Evolutionary conservation across 2,113 vertebrate species (phyloP), one percentile per base, ranked within the genome.

Genomic region (Delphinapterus leucas): DNA sequence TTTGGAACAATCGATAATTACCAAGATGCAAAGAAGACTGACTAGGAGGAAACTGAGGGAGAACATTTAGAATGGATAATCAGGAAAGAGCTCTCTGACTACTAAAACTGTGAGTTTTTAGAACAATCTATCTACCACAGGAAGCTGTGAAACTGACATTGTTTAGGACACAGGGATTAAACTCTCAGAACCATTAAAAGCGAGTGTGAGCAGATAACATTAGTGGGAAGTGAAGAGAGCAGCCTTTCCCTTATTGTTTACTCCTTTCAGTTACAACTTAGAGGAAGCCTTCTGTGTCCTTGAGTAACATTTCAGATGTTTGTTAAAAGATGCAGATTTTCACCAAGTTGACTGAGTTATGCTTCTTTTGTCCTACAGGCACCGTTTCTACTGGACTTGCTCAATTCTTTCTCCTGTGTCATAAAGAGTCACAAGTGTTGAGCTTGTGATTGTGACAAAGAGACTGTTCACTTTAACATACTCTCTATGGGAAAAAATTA

Each of bases 1-100:
- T 92, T 92, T 76, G 61, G 95, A 94, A 74, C n/a, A 85, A 97
- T 96, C 76, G 65, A 96, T 98, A 95, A 88, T 91, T 76, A 95
- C 38, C 58, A 47, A 79, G 25, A 86, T 89, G 47, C 49, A 92
- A 96, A 73, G 73, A 96, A 93, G 68, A 60, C 25, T 33, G 93
- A 93, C 14, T n/a, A 68, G 28, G 20, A 89, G 25, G 70, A 96
- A 96, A 96, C 3, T 71, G 93, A 95, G 49, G 31, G 31, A 68
- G 44, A 93, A 41, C 3, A 21, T 63, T 97, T 38, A 71, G 44
- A 93, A 88, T 84, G 87, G 63, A 90, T 87, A 92, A 55, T 97
- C 14, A 88, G 92, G 79, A 92, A 97, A 70, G 61, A 74, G 21
- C 60, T 76, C 44, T 96, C 28, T 77, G 67, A 23, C 70, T 74